Evolutionary conservation across 1,140 invertebrate species (phyloP).

Genomic region (Proales similis): DNA sequence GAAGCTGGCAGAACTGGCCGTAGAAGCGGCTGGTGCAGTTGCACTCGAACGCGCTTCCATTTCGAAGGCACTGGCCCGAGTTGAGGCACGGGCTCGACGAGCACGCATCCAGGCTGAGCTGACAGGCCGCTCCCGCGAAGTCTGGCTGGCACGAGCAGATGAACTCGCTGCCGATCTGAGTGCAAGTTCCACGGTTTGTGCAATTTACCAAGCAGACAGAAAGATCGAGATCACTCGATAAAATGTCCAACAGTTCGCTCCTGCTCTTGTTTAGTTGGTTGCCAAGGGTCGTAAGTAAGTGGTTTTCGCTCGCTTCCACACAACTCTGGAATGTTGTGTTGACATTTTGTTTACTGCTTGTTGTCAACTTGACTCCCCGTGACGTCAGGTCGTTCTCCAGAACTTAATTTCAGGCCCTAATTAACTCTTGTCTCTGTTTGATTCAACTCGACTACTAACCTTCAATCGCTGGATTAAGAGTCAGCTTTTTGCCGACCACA

Average conservation of each 20-base stretch:
- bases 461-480: too few relatives aligned
- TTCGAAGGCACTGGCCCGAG: slow-evolving; percentile 66
- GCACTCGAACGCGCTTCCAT: slow-evolving; percentile 37
- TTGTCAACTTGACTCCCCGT: too few relatives aligned
- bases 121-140: neutral
- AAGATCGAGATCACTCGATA: neutral
- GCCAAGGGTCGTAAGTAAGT: too few relatives aligned
- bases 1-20: slow-evolving; percentile 12
- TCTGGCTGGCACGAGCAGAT: slow-evolving; percentile 26
- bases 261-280: too few relatives aligned
- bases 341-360: too few relatives aligned
- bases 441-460: too few relatives aligned
- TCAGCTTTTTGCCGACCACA: too few relatives aligned
- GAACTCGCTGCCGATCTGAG: neutral
- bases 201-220: slow-evolving; percentile 10
- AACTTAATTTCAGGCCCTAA: too few relatives aligned
- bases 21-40: slow-evolving; percentile 16
- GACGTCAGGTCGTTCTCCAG: too few relatives aligned
- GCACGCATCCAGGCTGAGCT: slow-evolving; percentile 1
- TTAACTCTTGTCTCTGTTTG: too few relatives aligned
- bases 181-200: slow-evolving; percentile 13
- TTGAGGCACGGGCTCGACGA: slow-evolving; percentile 65
- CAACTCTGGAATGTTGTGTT: too few relatives aligned
- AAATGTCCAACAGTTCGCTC: neutral
- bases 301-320: too few relatives aligned